Evolutionary conservation across 2,888 invertebrate genomes (phyloP), one percentile per base, ranked within the genome.

Genomic region (Apomyelois bistriatella): DNA sequence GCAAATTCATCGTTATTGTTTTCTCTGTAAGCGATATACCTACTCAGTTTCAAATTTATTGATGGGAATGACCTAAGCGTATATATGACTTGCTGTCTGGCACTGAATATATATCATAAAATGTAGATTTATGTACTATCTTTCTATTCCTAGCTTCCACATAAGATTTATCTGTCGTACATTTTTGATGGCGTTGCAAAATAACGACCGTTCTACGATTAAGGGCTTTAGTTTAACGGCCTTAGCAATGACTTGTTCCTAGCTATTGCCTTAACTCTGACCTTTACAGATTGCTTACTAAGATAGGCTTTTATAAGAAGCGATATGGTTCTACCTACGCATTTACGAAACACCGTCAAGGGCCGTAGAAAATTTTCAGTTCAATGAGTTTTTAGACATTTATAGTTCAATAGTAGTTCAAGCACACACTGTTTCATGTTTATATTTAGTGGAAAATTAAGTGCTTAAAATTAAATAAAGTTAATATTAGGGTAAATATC

Each of bases 161-260:
- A 7, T 43, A 43, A 12, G 43, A 43, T 43, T 43, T 43, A 43
- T 43, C 13, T 43, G n/a, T 3, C 42, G 43, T 12, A 30, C 28
- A 13, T 43, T 22, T 32, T 32, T 7, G 32, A 32, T 32, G 32
- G 7, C 32, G 7, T 32, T 10, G 1, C 32, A 8, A 10, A 32
- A 8, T 32, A 32, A 2, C 22, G 22, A 22, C 22, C 7, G 13
- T 46, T 30, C 43, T 15, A 13, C 30, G 32, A 46, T 46, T 32
- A 46, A 2, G n/a, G 15, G 32, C 46, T 46, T 46, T 30, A 13
- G 46, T 46, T 35, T 32, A 35, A n/a, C 15, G 32, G 32, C 46
- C 46, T 46, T 15, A 10, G 10, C 5, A 15, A 46, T 22, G 12
- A n/a, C 12, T 42, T 32, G 43, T 10, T 2, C 16, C 35, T 32